Conservation (phyloP, 1,140 invertebrate species). For the Trachymyrmex cornetzi region DNA sequence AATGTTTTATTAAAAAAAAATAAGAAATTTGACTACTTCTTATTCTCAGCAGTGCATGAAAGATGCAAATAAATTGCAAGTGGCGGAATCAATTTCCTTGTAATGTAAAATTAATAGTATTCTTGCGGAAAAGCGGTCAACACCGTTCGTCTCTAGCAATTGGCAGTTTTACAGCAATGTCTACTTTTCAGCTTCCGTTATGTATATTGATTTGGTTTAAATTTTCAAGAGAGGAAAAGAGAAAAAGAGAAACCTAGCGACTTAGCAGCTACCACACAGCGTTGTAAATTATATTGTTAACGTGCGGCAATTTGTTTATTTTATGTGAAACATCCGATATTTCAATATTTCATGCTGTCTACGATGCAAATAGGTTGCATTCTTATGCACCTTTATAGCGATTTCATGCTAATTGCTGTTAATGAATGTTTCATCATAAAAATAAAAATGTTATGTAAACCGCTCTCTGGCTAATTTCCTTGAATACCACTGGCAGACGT, state of each 20-base stretch:
- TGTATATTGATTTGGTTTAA: neutral
- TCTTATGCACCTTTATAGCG: neutral
- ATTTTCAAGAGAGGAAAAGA: neutral
- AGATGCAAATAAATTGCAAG: neutral
- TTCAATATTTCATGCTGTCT: neutral
- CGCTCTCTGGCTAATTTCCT: conserved; percentile 16
- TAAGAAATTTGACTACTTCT: neutral
- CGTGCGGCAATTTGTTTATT: neutral
- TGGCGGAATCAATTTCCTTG: neutral
- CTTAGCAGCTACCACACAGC: neutral
- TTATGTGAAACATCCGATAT: neutral
- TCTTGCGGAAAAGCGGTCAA: neutral
- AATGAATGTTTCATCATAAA: conserved; percentile 27
- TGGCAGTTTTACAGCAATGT: conserved; percentile 20
- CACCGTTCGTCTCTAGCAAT: neutral
- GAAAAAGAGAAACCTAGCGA: neutral
- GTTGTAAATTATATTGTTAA: conserved; percentile 24
- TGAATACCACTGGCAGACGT: conserved; percentile 2
- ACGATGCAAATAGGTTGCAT: neutral
- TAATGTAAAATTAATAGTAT: neutral
- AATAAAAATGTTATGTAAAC: conserved; percentile 23
- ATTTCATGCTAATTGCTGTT: conserved; percentile 38
- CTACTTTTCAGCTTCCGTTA: conserved; percentile 5
- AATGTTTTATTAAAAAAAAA: neutral
- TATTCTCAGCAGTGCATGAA: neutral